Percentiles rank a stretch among this genome's conserved stretches.
Conservation (phyloP, 1,140 invertebrate species). For the Babylonia areolata region DNA sequence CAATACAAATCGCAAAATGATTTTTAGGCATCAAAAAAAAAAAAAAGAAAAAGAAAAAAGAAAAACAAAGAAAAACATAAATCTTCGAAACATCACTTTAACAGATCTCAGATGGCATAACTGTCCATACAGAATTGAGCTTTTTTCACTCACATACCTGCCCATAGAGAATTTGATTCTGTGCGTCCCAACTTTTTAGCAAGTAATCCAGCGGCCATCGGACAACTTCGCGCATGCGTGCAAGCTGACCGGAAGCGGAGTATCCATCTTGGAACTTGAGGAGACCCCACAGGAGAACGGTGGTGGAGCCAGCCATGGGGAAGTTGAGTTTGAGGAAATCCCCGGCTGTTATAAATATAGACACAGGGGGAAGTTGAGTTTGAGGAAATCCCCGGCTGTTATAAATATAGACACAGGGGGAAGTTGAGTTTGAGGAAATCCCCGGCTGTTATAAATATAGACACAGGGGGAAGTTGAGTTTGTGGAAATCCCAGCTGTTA, state of each 20-base stretch:
- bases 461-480: slow-evolving; percentile 81
- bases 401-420: slow-evolving; percentile 72
- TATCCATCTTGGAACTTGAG: slow-evolving; percentile 79
- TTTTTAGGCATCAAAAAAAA: no score
- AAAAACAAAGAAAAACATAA: no score
- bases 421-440: slow-evolving; percentile 83
- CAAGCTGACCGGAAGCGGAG: slow-evolving; percentile 70
- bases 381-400: slow-evolving; percentile 80
- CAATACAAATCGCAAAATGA: no score
- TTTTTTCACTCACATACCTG: slow-evolving; percentile 50
- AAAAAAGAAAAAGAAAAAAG: no score
- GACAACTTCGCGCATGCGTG: slow-evolving; percentile 68
- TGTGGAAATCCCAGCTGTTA: slow-evolving; percentile 79
- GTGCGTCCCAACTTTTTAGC: slow-evolving; percentile 74
- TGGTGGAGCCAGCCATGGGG: slow-evolving; percentile 80
- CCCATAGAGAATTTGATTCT: slow-evolving; percentile 38
- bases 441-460: slow-evolving; percentile 73
- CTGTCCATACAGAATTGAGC: no score
- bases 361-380: slow-evolving; percentile 81
- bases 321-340: slow-evolving; percentile 82
- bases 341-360: slow-evolving; percentile 73
- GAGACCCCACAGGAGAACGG: slow-evolving; percentile 80
- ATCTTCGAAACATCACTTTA: no score
- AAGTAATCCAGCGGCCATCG: slow-evolving; percentile 81
- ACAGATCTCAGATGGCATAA: no score